Evolutionary conservation across 2,797 vertebrate genomes (phyloP), one percentile per base, ranked within the genome.

Genomic region (Cephalopachus bancanus): DNA sequence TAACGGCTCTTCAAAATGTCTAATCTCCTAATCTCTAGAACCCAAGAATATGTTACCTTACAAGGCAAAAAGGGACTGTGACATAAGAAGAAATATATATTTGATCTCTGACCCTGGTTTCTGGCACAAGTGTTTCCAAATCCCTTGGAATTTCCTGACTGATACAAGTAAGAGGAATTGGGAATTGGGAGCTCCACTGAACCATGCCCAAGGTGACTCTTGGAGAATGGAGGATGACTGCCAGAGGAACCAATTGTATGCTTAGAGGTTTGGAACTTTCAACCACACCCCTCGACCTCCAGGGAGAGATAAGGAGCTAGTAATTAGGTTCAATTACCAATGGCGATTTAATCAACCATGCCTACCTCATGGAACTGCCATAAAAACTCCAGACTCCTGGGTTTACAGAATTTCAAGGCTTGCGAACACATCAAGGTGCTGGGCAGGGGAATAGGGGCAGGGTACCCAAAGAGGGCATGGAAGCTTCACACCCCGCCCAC

Each of bases 401-500:
- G 16, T 14, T 59, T 9, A 37, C 28, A 67, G 24, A 33, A 12
- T 7, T 64, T 89, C 69, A 64, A 74, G 28, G 62, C 20, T 59
- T 7, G 11, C n/a, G 24, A 24, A 10, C 2, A 1, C 16, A 49
- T 53, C 64, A 57, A 16, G 22, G 0, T 51, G 15, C 1, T 17
- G 15, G 55, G n/a, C 44, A 44, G 44, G 44, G 44, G 44, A 44
- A 44, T 44, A 44, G 7, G 19, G 8, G 5, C 1, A 8, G 24
- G 3, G 3, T 12, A 7, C 4, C 26, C 59, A 28, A 2, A 26
- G 11, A 22, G 28, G 65, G 51, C 16, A 11, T 37, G 28, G 17
- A 76, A 30, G 6, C 49, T 30, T 5, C 11, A 22, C 3, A 14
- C 26, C 4, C 15, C 4, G 1, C 57, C 10, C 28, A 30, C 1